Evolutionary conservation across 30 jellyfish, hydroid and myxozoan genomes (phyloP).

Genomic region (Cassiopea xamachana): DNA sequence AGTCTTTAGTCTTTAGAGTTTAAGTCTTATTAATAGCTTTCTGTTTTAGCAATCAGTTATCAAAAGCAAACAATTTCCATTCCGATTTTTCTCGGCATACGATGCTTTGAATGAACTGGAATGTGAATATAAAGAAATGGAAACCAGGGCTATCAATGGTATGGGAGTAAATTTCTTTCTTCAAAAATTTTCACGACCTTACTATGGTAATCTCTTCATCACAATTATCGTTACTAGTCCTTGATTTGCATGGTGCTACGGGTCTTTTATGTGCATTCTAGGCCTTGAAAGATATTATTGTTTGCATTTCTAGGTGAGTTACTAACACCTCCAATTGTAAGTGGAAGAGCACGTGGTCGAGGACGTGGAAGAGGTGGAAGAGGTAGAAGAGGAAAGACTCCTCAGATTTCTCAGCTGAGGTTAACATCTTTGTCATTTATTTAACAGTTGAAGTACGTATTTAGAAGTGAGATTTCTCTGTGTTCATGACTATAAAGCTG

Average conservation of each 20-base stretch:
- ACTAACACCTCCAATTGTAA: background rate
- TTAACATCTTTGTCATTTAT: background rate
- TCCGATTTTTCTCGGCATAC: conserved; percentile 93
- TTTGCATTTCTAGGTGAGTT: conserved; percentile 13
- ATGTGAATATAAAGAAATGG: background rate
- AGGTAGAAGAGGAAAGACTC: conserved; percentile 50
- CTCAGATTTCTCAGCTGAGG: conserved; percentile 22
- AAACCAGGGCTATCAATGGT: conserved; percentile 34
- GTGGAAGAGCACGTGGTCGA: conserved; percentile 35
- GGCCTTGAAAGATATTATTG: too few relatives aligned
- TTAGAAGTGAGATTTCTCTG: too few relatives aligned
- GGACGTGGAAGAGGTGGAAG: conserved; percentile 53
- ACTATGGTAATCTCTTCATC: too few relatives aligned
- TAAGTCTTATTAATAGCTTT: background rate
- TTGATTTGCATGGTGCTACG: too few relatives aligned
- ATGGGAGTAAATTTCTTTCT: too few relatives aligned
- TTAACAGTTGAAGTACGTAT: too few relatives aligned
- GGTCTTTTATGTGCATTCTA: too few relatives aligned
- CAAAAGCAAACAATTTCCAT: conserved; percentile 94
- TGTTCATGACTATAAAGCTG: too few relatives aligned
- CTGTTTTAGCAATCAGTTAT: conserved; percentile 76
- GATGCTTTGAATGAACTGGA: conserved; percentile 76
- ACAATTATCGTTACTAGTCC: too few relatives aligned
- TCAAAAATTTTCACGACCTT: too few relatives aligned
- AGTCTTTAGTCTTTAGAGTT: too few relatives aligned